Conservation (phyloP, 2,888 invertebrate genomes). For the Seladonia tumulorum region DNA sequence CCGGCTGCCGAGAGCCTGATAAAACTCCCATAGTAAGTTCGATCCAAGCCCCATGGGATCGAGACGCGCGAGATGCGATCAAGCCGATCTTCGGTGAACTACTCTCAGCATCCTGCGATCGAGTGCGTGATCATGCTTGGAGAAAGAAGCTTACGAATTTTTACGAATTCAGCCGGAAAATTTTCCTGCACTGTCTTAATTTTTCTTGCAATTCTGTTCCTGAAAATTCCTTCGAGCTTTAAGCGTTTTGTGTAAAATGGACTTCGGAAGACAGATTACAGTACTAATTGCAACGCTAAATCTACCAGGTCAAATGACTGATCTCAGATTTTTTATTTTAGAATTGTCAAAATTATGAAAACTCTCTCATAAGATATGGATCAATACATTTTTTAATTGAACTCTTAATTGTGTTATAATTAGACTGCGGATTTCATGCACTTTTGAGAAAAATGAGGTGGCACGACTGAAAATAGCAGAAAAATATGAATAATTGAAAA, state of each 20-base stretch:
- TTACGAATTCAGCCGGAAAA: neutral
- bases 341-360: too few species aligned
- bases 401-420: too few species aligned
- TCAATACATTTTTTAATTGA: too few species aligned
- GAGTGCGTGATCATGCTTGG: slow-evolving; percentile 49
- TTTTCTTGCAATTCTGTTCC: neutral
- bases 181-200: neutral
- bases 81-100: slow-evolving; percentile 48
- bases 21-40: slow-evolving; percentile 27
- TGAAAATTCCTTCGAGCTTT: neutral
- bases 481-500: too few species aligned
- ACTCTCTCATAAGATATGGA: too few species aligned
- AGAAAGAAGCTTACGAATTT: neutral
- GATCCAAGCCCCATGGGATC: slow-evolving; percentile 21
- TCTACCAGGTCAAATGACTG: neutral
- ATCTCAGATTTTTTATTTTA: neutral
- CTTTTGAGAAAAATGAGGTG: too few species aligned
- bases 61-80: slow-evolving; percentile 55
- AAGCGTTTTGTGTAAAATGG: neutral
- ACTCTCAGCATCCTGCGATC: slow-evolving; percentile 56
- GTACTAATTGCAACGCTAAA: neutral
- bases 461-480: too few species aligned
- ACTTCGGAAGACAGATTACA: neutral
- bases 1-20: slow-evolving; percentile 21
- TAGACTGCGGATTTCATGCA: too few species aligned